Percentiles rank a stretch among this genome's conserved stretches.
phyloP scores from a whole-genome alignment of 1,140 invertebrate species.

The Phymorhynchus buccinoides region DNA sequence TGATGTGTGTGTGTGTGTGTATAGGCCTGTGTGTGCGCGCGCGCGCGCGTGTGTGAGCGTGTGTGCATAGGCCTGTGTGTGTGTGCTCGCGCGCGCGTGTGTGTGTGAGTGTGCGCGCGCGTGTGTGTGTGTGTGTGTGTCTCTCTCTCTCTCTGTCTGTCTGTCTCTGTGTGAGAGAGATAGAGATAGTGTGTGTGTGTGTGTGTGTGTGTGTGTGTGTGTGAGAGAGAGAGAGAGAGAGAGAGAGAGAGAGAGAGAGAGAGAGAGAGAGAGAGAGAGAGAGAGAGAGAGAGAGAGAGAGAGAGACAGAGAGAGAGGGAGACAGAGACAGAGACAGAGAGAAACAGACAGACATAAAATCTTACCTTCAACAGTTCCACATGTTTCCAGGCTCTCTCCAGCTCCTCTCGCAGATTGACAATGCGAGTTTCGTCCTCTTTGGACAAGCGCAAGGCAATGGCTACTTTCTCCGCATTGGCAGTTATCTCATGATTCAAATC shows the following conservation, averaged over 20 bases:
- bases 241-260: no score
- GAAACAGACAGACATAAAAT: no score
- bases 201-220: constrained; percentile 1
- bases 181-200: background rate
- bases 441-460: constrained; percentile 1
- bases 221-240: background rate
- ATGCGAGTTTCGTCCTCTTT: constrained; percentile 21
- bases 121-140: background rate
- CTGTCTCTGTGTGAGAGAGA: background rate
- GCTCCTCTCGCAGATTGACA: background rate
- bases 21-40: background rate
- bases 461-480: constrained; percentile 24
- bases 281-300: no score
- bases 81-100: background rate
- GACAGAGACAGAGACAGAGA: no score
- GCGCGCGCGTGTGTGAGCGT: background rate
- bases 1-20: background rate
- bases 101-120: background rate
- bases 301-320: no score
- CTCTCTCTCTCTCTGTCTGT: background rate
- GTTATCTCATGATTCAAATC: constrained; percentile 18
- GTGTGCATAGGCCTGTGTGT: background rate
- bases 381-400: constrained; percentile 29
- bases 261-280: no score
- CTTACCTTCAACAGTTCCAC: constrained; percentile 18